Percentiles rank a stretch among this genome's conserved stretches.
Conservation (phyloP, 2,797 vertebrate genomes). For the Sphenodon punctatus region DNA sequence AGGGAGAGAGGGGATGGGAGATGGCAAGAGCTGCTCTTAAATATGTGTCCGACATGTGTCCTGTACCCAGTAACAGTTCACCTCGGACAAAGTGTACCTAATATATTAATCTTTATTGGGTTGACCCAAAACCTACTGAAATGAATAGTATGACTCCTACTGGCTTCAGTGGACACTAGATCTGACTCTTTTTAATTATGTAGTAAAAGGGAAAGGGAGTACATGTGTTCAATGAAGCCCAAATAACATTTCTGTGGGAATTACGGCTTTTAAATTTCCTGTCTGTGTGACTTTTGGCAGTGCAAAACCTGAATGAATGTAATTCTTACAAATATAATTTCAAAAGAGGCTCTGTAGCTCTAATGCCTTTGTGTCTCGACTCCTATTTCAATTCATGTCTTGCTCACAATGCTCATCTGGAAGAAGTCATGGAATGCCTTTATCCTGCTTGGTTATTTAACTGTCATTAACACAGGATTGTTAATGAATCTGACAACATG, state of each 20-base stretch:
- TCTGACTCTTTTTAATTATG: rapidly evolving
- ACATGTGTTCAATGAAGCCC: neutral
- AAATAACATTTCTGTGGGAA: neutral
- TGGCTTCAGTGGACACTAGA: neutral
- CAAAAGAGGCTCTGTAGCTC: neutral
- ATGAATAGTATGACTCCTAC: neutral
- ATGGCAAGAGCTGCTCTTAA: neutral
- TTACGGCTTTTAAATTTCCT: neutral
- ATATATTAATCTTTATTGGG: neutral
- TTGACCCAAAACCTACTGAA: neutral
- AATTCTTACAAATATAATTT: neutral
- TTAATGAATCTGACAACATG: constrained; percentile 17
- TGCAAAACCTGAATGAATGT: neutral
- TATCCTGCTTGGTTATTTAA: neutral
- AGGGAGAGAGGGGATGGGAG: neutral
- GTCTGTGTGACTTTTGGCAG: neutral
- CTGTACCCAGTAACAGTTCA: too few species aligned
- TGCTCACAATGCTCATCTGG: rapidly evolving
- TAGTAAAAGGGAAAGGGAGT: rapidly evolving
- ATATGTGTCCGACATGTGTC: too few species aligned
- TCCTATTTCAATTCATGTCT: neutral
- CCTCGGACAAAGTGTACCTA: too few species aligned
- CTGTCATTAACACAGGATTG: neutral
- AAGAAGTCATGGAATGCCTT: neutral
- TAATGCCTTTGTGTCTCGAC: neutral